A percentile compares a stretch with the other conserved stretches of the same genome.
Evolutionary conservation across 2,113 vertebrate species (phyloP).

Genomic region (Pollachius pollachius): DNA sequence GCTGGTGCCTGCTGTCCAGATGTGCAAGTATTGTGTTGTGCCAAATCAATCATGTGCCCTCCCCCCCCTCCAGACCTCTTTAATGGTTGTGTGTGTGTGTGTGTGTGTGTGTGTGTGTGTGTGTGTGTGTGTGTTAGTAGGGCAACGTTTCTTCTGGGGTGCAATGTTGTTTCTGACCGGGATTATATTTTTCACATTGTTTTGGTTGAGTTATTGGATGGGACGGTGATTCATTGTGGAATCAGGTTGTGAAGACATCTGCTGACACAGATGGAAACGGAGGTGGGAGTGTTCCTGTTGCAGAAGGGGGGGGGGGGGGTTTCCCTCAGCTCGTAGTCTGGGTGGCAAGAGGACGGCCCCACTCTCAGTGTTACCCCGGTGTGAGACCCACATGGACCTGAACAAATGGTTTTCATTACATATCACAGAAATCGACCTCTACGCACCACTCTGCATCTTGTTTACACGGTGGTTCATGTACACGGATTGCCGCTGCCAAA

Average conservation of each 20-base stretch:
- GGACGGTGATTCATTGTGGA: slow-evolving; percentile 30
- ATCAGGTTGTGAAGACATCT: slow-evolving; percentile 37
- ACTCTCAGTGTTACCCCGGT: slow-evolving; percentile 28
- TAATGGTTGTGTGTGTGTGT: background rate
- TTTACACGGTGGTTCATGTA: slow-evolving; percentile 29
- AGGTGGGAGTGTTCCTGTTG: slow-evolving; percentile 21
- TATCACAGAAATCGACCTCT: slow-evolving; percentile 35
- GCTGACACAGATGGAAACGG: slow-evolving; percentile 49
- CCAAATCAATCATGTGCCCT: slow-evolving; percentile 2
- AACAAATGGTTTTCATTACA: slow-evolving; percentile 58
- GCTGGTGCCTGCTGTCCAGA: slow-evolving; percentile 55
- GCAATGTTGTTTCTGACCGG: slow-evolving; percentile 18
- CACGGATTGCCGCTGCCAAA: slow-evolving; percentile 6
- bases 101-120: too few relatives aligned
- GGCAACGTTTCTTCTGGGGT: too few relatives aligned
- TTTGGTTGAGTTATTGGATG: slow-evolving; percentile 37
- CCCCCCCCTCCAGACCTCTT: background rate
- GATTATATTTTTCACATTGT: slow-evolving; percentile 13
- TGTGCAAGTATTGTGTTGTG: slow-evolving; percentile 44
- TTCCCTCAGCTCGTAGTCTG: slow-evolving; percentile 8
- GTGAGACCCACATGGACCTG: slow-evolving; percentile 30
- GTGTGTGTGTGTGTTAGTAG: too few relatives aligned
- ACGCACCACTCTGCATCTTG: slow-evolving; percentile 25
- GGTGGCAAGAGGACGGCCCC: slow-evolving; percentile 34
- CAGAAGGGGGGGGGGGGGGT: slow-evolving; percentile 5